Base-by-base conservation (phyloP, 2,113 vertebrate species). In the Microcebus murinus region DNA sequence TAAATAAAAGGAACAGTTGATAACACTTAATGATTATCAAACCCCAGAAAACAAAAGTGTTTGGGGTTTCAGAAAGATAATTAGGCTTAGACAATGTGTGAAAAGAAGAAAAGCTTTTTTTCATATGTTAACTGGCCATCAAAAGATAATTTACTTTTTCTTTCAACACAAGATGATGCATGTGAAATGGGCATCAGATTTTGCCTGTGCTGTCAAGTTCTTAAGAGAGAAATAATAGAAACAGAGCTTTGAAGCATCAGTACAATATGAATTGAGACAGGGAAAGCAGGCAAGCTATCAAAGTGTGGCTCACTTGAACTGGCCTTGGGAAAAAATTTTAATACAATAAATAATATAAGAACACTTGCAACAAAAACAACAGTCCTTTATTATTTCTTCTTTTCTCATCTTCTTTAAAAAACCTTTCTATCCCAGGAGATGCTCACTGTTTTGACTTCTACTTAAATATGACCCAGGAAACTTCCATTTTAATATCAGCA, bases 161-260 rank as follows among this genome's bases (percentile, higher is more conserved):
- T 55, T 67, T 81, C 36, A 76, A 18, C 13, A 29, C 8, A 67
- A 55, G 17, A 55, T 27, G 25, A 65, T 57, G 15, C 31, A 52
- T 39, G 17, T 67, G 45, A 71, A 95, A 82, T 57, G 25, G 18
- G 15, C 45, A 81, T 52, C 45, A 18, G 27, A 29, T 71, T 83
- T 68, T 79, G 8, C 31, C 36, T 87, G 11, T 45, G 42, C 42
- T 39, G 42, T 50, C 74, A 87, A 39, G 57, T 92, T 93, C 42
- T 94, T 96, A 96, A 93, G 31, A 83, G 11, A 65, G 29, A 91
- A 97, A 77, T 87, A 80, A 76, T 48, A 95, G 52, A 76, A 63
- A 55, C 0, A 71, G 52, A 76, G 14, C 2, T 85, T 70, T 70
- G 50, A 68, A 74, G 29, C 23, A 55, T 55, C 25, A 42, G 11